Evolutionary conservation across 1,140 invertebrate genomes (phyloP), one percentile per base, ranked within the genome.

Genomic region (Drosophila tsacasi): DNA sequence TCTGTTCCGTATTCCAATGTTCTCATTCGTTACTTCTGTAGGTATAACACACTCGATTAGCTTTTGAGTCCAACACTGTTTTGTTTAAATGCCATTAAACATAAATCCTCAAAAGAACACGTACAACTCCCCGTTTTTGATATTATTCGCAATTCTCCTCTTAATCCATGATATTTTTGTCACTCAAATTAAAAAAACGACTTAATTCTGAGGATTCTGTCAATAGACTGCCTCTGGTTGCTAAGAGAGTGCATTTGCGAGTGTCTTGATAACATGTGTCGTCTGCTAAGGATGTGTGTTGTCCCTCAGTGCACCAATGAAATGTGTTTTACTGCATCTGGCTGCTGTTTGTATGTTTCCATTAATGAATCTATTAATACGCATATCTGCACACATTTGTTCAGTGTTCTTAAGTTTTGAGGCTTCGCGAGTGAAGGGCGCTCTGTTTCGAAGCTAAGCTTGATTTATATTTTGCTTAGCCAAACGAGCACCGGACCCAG

Each of bases 401-500:
- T 69, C 62, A 54, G 63, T 25, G 49, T 17, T 67, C 46, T 62
- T 37, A 66, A 54, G 40, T 59, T 49, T 30, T 60, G 49, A 25
- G 35, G 25, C 52, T 30, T 60, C 13, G 40, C 37, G 67, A 61
- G 52, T 42, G 23, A 23, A 46, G 23, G 46, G 77, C 50, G 69
- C 84, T 89, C 62, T 49, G 69, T 79, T 90, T 84, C 32, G 63
- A 76, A 85, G 81, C 84, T 89, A 87, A 83, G 83, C 84, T 5
- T 57, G 21, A 25, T 55, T 66, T 30, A 47, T 21, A 27, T 21
- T 23, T 17, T 49, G 66, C 81, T 84, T 87, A 89, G 85, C 85
- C 77, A 90, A 89, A 90, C 66, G 81, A 89, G 78, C 66, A 50
- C 68, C 50, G 57, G 55, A 65, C 65, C 61, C 74, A 71, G 57